phyloP scores from a whole-genome alignment of 2,113 vertebrate genomes.

The Corapipo altera region DNA sequence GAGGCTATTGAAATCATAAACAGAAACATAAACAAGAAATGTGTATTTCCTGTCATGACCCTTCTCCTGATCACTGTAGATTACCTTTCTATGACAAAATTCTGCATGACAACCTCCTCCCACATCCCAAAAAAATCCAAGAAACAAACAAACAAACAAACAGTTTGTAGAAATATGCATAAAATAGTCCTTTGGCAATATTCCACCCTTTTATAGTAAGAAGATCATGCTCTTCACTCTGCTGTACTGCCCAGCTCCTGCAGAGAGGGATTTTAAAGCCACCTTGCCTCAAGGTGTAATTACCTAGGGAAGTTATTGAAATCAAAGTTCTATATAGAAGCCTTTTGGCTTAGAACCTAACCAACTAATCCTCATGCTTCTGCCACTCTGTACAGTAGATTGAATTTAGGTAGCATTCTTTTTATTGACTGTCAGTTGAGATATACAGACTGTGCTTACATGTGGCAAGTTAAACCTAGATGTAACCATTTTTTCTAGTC shows the following conservation, averaged over 20 bases:
- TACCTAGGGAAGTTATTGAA: background rate
- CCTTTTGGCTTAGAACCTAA: background rate
- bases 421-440: background rate
- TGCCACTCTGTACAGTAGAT: background rate
- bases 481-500: background rate
- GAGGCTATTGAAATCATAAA: background rate
- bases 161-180: background rate
- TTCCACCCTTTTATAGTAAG: background rate
- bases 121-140: rapidly evolving
- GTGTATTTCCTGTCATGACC: background rate
- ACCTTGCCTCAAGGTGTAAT: background rate
- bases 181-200: background rate
- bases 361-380: background rate
- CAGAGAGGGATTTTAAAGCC: background rate
- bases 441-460: background rate
- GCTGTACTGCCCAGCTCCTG: background rate
- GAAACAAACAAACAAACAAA: no score
- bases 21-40: background rate
- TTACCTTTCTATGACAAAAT: background rate
- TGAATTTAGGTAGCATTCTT: background rate
- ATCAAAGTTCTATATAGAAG: background rate
- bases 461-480: background rate
- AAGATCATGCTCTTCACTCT: background rate
- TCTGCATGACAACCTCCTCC: background rate
- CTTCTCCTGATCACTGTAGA: background rate